Percentiles rank a stretch among this genome's conserved stretches.
These are phyloP conservation scores for Drosophila novamexicana DNA, from an alignment of 1,140 invertebrate genomes.

Conservation along the genomic window DNA sequence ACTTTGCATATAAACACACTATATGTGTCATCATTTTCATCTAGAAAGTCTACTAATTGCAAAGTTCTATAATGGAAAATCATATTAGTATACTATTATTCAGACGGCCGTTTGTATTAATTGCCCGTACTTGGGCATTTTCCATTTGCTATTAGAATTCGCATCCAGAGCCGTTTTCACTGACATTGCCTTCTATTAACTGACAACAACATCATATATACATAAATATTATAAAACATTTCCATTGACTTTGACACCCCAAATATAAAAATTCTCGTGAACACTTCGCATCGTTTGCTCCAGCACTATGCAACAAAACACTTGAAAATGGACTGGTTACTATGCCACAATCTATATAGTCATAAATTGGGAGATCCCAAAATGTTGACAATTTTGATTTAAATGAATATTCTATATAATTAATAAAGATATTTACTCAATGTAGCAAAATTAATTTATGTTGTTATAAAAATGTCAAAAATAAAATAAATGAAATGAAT, in stretches of 20 bases:
- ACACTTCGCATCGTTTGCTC: conserved; percentile 17
- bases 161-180: conserved; percentile 2
- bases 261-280: conserved; percentile 12
- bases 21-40: not conserved
- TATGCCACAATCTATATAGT: no score
- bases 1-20: no score
- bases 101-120: conserved; percentile 6
- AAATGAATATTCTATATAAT: no score
- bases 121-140: conserved; percentile 5
- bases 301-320: conserved; percentile 20
- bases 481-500: not conserved
- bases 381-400: no score
- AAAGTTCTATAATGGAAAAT: not conserved
- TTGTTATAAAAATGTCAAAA: not conserved
- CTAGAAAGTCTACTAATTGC: not conserved
- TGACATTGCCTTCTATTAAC: conserved; percentile 5
- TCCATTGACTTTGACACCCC: conserved; percentile 49
- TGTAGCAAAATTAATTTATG: not conserved
- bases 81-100: conserved; percentile 1
- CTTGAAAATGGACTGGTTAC: not conserved
- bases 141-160: conserved; percentile 6
- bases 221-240: conserved; percentile 65
- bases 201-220: conserved; percentile 33
- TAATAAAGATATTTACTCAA: not conserved
- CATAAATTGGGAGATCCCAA: no score